Base-by-base conservation (phyloP, 2,113 vertebrate species). In the Menidia beryllina region DNA sequence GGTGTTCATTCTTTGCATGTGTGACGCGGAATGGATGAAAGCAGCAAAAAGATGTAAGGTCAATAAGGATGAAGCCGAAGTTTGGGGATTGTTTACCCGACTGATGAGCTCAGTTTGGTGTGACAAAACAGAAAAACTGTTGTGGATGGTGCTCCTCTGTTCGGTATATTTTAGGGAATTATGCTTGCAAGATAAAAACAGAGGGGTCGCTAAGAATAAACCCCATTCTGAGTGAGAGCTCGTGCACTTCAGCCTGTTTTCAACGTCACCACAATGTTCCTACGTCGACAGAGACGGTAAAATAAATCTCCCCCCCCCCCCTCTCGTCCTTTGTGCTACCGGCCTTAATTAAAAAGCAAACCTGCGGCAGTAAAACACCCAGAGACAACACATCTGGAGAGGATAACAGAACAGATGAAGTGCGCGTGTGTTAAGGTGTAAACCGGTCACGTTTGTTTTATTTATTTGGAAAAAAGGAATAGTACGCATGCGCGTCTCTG, bases 251-350 rank as follows among this genome's bases (percentile, higher is more conserved):
- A 38, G 10, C 15, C 52, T 25, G 41, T 56, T 72, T 82, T 87
- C 86, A 77, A 73, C 77, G 77, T 54, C 70, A 69, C 10, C 24
- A 64, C 62, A 76, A 86, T 87, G 82, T 39, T 45, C 50, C 53
- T 47, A 1, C 72, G 67, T 86, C 79, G 84, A 60, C 82, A 83
- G n/a, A n/a, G n/a, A n/a, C n/a, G n/a, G n/a, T n/a, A n/a, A n/a
- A n/a, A n/a, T n/a, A n/a, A n/a, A n/a, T n/a, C n/a, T n/a, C n/a
- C n/a, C n/a, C n/a, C n/a, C n/a, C n/a, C n/a, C n/a, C n/a, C n/a
- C n/a, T n/a, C n/a, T n/a, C n/a, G n/a, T n/a, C n/a, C n/a, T n/a
- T n/a, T n/a, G n/a, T n/a, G n/a, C n/a, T n/a, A n/a, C n/a, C n/a
- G n/a, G n/a, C n/a, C n/a, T n/a, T n/a, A n/a, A n/a, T n/a, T n/a